Percentiles rank a stretch among this genome's conserved stretches.
These are phyloP conservation scores for Pristiophorus japonicus DNA, from an alignment of 2,113 vertebrate species.

Conservation along the genomic window DNA sequence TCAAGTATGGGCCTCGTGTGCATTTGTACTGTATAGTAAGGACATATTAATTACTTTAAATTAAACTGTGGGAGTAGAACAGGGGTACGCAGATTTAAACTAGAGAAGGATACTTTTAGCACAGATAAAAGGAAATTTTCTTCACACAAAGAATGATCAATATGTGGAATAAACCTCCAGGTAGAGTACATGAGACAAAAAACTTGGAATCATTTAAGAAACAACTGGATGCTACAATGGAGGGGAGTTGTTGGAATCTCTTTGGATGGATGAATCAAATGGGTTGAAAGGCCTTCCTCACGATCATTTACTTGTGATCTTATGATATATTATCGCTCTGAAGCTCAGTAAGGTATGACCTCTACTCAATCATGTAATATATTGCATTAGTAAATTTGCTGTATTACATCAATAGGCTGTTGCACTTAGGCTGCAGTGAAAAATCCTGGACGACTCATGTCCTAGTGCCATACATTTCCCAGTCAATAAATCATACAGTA, in stretches of 20 bases:
- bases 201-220: background rate
- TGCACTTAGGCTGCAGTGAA: background rate
- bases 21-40: too few species aligned
- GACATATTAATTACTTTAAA: too few species aligned
- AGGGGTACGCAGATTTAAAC: too few species aligned
- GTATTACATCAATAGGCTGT: background rate
- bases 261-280: background rate
- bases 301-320: background rate
- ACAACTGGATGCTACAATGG: too few species aligned
- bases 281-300: background rate
- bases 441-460: background rate
- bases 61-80: too few species aligned
- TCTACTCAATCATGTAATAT: background rate
- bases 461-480: background rate
- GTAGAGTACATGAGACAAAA: background rate
- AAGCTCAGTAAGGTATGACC: background rate
- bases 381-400: background rate
- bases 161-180: background rate
- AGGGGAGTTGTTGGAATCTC: background rate
- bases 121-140: too few species aligned
- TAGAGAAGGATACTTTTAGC: too few species aligned
- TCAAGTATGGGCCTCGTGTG: too few species aligned
- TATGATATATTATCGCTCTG: background rate
- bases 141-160: too few species aligned
- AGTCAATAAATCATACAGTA: background rate